Base-by-base conservation (phyloP, 2,113 vertebrate species). In the Trinectes maculatus region DNA sequence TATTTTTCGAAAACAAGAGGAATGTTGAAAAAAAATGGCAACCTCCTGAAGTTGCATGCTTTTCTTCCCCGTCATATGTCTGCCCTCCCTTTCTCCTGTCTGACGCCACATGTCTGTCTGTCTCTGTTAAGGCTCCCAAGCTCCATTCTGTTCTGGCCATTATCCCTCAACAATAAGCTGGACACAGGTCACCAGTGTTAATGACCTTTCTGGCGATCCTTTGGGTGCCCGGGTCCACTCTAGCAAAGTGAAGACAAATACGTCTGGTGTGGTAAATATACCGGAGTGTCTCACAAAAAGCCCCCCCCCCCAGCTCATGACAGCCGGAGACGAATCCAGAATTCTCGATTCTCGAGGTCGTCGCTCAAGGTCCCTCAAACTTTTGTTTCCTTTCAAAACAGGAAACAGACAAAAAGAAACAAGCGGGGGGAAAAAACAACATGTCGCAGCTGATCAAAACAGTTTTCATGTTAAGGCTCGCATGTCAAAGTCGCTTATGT, bases 311-410 rank as follows among this genome's bases (percentile, higher is more conserved):
- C 44, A 22, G 15, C 47, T 71, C 18, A 26, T 1, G 1, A 62
- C 1, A n/a, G 39, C 10, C 40, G 22, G 36, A 43, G 25, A 47
- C 43, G 36, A 26, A 42, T 65, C 25, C 13, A 66, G 19, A 67
- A 36, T 29, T 8, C n/a, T n/a, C n/a, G n/a, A n/a, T n/a, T 36
- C 33, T 39, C 29, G 10, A 36, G 52, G 12, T 36, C 47, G 76
- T 64, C 62, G 59, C 54, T 88, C 83, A 83, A 82, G 66, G 67
- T 79, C 39, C 61, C 59, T 70, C 55, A 71, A 65, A 80, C 65
- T 69, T 61, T 26, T 60, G 58, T 66, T 66, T 77, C 66, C 71
- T 82, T 80, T 87, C 40, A 73, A 46, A 46, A 24, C 43, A 13
- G 43, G 12, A 24, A 46, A 46, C 31, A 33, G 34, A 36, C 34